phyloP scores from a whole-genome alignment of 2,113 vertebrate species.

The Argyrosomus japonicus region DNA sequence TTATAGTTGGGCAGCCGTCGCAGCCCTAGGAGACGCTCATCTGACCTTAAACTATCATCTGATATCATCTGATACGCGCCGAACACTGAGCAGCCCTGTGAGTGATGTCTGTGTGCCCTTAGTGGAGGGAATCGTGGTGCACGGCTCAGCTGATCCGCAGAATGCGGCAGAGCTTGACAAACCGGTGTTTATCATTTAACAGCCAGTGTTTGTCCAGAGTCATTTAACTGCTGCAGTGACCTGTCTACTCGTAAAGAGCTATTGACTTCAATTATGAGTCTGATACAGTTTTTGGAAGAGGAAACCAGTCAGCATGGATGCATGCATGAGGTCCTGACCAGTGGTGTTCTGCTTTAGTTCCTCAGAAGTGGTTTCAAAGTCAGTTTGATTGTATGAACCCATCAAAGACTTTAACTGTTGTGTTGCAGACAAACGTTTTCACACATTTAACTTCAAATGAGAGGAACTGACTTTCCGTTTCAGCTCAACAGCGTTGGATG shows the following conservation, averaged over 20 bases:
- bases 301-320: neutral
- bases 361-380: neutral
- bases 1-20: neutral
- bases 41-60: constrained; percentile 55
- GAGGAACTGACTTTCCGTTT: too few species aligned
- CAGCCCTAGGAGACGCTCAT: neutral
- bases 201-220: constrained; percentile 39
- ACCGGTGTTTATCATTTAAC: constrained; percentile 33
- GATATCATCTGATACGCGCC: constrained; percentile 7
- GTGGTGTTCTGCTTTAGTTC: neutral
- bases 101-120: constrained; percentile 3
- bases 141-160: constrained; percentile 57
- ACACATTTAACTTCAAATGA: neutral
- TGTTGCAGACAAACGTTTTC: too few species aligned
- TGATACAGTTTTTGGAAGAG: neutral
- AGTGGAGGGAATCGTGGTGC: neutral
- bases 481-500: too few species aligned
- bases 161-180: constrained; percentile 11
- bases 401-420: neutral
- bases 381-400: neutral
- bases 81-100: constrained; percentile 31
- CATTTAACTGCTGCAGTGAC: neutral
- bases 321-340: neutral
- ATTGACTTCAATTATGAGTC: neutral
- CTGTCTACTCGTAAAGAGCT: neutral